phyloP scores from a whole-genome alignment of 2,113 vertebrate species.

The Chloroceryle aenea region DNA sequence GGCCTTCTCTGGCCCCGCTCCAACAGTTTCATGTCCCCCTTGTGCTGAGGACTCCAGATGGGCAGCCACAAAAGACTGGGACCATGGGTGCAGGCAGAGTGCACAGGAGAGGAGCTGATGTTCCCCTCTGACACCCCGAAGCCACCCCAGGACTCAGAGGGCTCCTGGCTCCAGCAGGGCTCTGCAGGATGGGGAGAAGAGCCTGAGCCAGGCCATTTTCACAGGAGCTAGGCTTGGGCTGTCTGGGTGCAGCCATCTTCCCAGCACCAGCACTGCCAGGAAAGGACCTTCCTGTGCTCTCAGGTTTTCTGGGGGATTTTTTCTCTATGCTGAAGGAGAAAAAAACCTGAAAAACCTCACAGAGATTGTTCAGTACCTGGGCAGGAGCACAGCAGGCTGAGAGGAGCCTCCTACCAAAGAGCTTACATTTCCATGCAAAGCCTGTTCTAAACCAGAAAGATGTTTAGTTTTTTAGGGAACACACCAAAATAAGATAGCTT shows the following conservation, averaged over 20 bases:
- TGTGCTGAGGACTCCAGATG: not conserved
- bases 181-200: not conserved
- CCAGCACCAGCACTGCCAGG: accelerated
- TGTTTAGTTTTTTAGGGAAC: not conserved
- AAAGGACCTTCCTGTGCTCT: not conserved
- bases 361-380: not conserved
- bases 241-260: not conserved
- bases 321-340: not conserved
- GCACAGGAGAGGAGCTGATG: not conserved
- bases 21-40: not conserved
- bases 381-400: not conserved
- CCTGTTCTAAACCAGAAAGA: not conserved
- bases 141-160: accelerated
- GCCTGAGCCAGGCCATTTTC: accelerated
- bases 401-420: not conserved
- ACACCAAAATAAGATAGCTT: not conserved
- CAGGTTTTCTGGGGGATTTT: not conserved
- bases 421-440: not conserved
- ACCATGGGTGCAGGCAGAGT: accelerated
- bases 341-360: not conserved
- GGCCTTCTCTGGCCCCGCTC: not conserved
- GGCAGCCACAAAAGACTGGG: not conserved
- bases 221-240: accelerated
- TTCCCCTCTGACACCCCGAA: accelerated
- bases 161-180: not conserved